Evolutionary conservation across 2,888 invertebrate species (phyloP).

Genomic region (Latrodectus hesperus): DNA sequence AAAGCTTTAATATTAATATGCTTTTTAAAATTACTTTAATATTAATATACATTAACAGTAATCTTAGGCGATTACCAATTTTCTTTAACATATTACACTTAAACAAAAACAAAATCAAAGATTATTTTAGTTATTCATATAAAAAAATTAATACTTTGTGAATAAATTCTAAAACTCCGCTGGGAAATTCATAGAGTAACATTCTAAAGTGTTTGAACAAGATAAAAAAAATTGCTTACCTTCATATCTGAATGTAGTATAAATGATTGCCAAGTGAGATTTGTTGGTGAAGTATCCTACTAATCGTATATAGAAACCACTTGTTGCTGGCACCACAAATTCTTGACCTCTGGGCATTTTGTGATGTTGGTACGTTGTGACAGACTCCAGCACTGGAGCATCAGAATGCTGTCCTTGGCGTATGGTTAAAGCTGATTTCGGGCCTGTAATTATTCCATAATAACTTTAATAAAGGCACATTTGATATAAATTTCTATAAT

Average conservation of each 20-base stretch:
- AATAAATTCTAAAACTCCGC: too few relatives aligned
- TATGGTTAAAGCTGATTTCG: conserved; percentile 79
- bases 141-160: too few relatives aligned
- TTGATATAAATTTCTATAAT: too few relatives aligned
- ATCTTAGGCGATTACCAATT: too few relatives aligned
- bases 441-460: conserved; percentile 73
- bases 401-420: conserved; percentile 82
- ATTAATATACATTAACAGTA: too few relatives aligned
- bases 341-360: conserved; percentile 75
- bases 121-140: too few relatives aligned
- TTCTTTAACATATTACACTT: too few relatives aligned
- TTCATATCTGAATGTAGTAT: conserved; percentile 83
- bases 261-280: conserved; percentile 82
- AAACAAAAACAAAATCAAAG: too few relatives aligned
- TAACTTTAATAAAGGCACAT: too few relatives aligned
- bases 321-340: conserved; percentile 80
- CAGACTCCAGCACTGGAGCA: conserved; percentile 79
- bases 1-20: too few relatives aligned
- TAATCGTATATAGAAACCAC: conserved; percentile 83
- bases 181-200: too few relatives aligned
- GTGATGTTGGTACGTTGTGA: conserved; percentile 72
- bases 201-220: neutral
- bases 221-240: conserved; percentile 76
- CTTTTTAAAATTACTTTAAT: too few relatives aligned
- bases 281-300: conserved; percentile 80